These are phyloP conservation scores for Melieria crassipennis DNA, from an alignment of 2,888 invertebrate species.

Conservation along the genomic window DNA sequence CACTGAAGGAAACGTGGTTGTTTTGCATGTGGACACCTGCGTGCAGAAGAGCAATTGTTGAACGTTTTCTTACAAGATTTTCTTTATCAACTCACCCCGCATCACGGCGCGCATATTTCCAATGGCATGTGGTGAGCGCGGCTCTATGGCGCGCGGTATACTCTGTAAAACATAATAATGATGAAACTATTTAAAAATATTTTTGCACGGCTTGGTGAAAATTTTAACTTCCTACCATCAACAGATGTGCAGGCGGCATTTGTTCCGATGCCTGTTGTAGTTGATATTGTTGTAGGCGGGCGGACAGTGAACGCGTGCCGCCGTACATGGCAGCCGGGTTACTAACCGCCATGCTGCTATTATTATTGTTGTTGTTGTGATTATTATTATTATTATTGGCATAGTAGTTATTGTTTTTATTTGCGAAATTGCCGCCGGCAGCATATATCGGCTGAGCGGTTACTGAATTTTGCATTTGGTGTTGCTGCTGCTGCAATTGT, in stretches of 20 bases:
- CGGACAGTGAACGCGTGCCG: constrained; percentile 47
- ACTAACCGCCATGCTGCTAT: constrained; percentile 35
- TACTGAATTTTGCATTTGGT: constrained; percentile 38
- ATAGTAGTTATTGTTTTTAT: constrained; percentile 38
- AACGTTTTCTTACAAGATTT: not conserved
- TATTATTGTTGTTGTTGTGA: constrained; percentile 20
- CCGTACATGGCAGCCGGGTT: constrained; percentile 35
- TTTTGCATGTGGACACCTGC: constrained; percentile 47
- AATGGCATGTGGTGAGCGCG: constrained; percentile 47
- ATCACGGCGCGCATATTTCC: constrained; percentile 47
- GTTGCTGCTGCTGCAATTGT: constrained; percentile 41
- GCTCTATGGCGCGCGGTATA: constrained; percentile 38
- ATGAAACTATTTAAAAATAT: constrained; percentile 22
- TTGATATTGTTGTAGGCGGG: constrained; percentile 54
- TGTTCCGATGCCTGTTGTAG: constrained; percentile 42
- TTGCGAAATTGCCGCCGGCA: constrained; percentile 37
- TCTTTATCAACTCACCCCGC: constrained; percentile 42
- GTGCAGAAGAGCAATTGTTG: not conserved
- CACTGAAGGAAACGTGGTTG: constrained; percentile 49
- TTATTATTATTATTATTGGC: constrained; percentile 49
- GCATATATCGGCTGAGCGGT: constrained; percentile 35
- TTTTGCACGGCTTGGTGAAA: not conserved
- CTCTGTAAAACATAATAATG: constrained; percentile 4
- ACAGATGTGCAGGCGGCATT: constrained; percentile 37
- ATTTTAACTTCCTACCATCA: constrained; percentile 35